These are phyloP conservation scores for Eubasilissa splendida DNA, from an alignment of 2,888 invertebrate species.

Conservation along the genomic window DNA sequence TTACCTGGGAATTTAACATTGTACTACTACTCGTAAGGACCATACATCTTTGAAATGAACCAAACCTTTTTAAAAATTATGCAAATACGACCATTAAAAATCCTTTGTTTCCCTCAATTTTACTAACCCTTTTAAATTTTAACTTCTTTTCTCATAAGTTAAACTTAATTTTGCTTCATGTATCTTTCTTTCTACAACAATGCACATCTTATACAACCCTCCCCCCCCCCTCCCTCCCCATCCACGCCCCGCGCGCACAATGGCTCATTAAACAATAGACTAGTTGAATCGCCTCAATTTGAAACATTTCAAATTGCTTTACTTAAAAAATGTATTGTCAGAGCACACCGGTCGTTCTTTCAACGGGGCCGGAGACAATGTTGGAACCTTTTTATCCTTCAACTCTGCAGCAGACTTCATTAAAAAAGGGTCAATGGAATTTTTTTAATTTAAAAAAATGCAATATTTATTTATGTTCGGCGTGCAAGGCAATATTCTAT, in stretches of 20 bases:
- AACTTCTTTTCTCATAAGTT: slow-evolving; percentile 27
- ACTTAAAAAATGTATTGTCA: slow-evolving; percentile 48
- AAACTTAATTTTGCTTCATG: slow-evolving; percentile 35
- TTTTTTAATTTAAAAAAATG: neutral
- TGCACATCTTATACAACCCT: slow-evolving; percentile 35
- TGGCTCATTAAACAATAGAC: slow-evolving; percentile 45
- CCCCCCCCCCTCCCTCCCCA: no score
- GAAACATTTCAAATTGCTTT: slow-evolving; percentile 46
- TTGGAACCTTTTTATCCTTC: no score
- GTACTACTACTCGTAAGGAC: neutral
- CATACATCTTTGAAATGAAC: neutral
- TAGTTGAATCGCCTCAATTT: slow-evolving; percentile 44
- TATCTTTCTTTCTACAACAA: slow-evolving; percentile 36
- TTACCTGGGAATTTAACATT: neutral
- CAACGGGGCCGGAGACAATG: no score
- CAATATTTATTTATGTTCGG: neutral
- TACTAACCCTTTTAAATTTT: slow-evolving; percentile 5
- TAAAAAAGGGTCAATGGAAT: no score
- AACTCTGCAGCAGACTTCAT: no score
- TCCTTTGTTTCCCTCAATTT: slow-evolving; percentile 19
- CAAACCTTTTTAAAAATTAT: slow-evolving; percentile 2
- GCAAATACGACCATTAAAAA: slow-evolving; percentile 27
- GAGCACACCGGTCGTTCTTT: neutral
- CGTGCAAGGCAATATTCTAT: no score
- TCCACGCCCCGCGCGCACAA: slow-evolving; percentile 15